Evolutionary conservation across 2,797 vertebrate species (phyloP), one percentile per base, ranked within the genome.

Genomic region (Anisognathus igniventris): DNA sequence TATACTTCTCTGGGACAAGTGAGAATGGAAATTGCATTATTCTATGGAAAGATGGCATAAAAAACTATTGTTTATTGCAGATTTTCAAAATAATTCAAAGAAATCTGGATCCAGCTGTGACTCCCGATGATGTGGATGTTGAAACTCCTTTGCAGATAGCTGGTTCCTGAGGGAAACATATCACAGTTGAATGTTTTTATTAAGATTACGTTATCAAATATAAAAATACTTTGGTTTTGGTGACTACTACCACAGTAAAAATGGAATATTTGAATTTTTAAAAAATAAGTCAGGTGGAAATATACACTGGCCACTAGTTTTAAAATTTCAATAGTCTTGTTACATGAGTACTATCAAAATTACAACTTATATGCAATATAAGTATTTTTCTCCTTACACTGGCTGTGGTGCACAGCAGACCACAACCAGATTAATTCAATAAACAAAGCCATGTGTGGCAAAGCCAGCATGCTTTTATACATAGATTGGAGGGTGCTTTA

Each of bases 141-240:
- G 85, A 93, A 87, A 33, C 7, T 70, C 30, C 57, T 68, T 67
- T 88, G 40, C 51, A 68, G 86, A 76, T 42, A 92, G 40, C 70
- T 50, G 20, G 39, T 73, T 92, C 71, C 83, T 53, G 11, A 28
- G 82, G 71, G 57, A 94, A 88, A 60, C 16, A 12, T 86, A 90
- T 92, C 79, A 7, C 37, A 60, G 66, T 8, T 86, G 37, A 84
- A 70, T 94, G 86, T 88, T 95, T 95, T 94, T 58, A 30, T 87
- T 90, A 71, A 73, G 86, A 95, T 96, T 94, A 85, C n/a, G 2
- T 76, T 92, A 87, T 95, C 93, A 90, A 60, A 79, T 93, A 86
- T 42, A 78, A 93, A 90, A 54, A 73, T 35, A 78, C 70, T 88
- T 72, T 73, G 47, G 62, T 2, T 62, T 90, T 60, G 27, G 48